Conservation (phyloP, 2,888 invertebrate species). For the Ectemnius cavifrons region DNA sequence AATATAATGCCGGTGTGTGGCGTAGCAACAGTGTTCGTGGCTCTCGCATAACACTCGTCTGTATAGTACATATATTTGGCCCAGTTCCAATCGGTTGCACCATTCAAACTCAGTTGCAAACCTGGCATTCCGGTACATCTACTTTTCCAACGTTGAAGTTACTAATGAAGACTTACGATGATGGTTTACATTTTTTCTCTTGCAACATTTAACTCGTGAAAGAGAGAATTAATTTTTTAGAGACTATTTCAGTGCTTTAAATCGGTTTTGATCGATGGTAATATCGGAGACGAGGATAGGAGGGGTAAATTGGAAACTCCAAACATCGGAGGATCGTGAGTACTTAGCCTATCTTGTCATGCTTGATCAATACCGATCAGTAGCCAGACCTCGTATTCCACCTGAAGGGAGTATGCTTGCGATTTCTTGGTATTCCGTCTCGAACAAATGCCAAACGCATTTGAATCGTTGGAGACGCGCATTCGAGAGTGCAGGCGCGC, state of each 20-base stretch:
- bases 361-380: conserved; percentile 29
- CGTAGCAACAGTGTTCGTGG: conserved; percentile 39
- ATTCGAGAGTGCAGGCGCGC: conserved; percentile 32
- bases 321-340: no score
- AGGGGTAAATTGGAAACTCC: neutral
- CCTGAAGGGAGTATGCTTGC: conserved; percentile 27
- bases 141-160: conserved; percentile 51
- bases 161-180: conserved; percentile 46
- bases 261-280: conserved; percentile 15
- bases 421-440: conserved; percentile 56
- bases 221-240: no score
- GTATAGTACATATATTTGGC: conserved; percentile 53
- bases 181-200: conserved; percentile 10
- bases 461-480: conserved; percentile 45
- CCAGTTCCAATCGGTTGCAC: conserved; percentile 50
- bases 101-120: conserved; percentile 64
- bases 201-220: no score
- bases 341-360: no score
- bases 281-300: conserved; percentile 5
- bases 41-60: conserved; percentile 31
- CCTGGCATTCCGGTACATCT: conserved; percentile 52
- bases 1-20: conserved; percentile 40
- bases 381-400: conserved; percentile 38
- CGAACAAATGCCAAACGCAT: conserved; percentile 54
- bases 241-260: no score